Evolutionary conservation across 2,113 vertebrate species (phyloP).

Genomic region (Dinomys branickii): DNA sequence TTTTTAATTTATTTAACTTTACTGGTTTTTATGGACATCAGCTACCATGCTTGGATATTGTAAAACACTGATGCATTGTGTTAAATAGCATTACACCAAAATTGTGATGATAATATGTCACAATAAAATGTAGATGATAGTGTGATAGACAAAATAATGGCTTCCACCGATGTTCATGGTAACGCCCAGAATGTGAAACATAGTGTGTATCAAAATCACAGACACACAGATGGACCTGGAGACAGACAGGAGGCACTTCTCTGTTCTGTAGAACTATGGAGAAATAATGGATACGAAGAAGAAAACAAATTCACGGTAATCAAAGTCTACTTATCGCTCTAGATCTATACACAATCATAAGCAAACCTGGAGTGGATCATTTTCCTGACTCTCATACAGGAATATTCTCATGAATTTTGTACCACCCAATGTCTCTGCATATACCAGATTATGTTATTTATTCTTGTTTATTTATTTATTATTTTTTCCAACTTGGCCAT

Average conservation of each 20-base stretch:
- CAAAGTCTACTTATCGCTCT: neutral
- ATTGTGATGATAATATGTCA: neutral
- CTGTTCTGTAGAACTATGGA: neutral
- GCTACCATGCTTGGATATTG: neutral
- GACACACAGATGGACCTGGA: neutral
- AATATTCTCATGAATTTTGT: neutral
- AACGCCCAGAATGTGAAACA: neutral
- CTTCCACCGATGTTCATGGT: neutral
- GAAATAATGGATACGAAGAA: neutral
- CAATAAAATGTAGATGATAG: neutral
- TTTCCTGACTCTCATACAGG: neutral
- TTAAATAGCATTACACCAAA: neutral
- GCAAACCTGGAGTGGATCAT: neutral
- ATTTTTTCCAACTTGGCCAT: neutral
- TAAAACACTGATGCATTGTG: neutral
- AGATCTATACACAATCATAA: neutral
- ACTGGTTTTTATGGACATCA: neutral
- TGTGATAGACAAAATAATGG: neutral
- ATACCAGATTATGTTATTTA: neutral
- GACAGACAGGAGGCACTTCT: too few relatives aligned
- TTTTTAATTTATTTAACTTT: neutral
- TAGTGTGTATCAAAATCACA: too few relatives aligned
- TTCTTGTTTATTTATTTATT: neutral
- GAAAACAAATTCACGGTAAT: neutral
- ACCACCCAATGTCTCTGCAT: neutral